phyloP scores from a whole-genome alignment of 2,113 vertebrate species.

The Oxygymnocypris stewartii region DNA sequence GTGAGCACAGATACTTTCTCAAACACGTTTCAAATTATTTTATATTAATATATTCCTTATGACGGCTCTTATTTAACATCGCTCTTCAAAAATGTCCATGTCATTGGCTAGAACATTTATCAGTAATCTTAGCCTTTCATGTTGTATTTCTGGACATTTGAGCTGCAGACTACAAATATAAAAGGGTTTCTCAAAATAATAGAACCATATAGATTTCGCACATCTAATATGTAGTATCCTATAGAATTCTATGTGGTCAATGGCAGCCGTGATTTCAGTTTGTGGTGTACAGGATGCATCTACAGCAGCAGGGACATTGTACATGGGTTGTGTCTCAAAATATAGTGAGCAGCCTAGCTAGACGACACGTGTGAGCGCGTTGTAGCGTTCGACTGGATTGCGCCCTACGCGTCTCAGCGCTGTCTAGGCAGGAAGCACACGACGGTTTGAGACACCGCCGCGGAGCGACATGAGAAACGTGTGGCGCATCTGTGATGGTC shows the following conservation, averaged over 20 bases:
- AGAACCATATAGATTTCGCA: not conserved
- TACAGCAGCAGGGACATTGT: not conserved
- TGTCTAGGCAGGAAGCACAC: not conserved
- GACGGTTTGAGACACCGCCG: not conserved
- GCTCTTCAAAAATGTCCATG: not conserved
- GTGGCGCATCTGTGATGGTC: constrained; percentile 38
- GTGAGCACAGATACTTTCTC: too few species aligned
- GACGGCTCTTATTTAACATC: not conserved
- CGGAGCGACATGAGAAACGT: constrained; percentile 6
- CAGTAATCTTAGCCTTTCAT: constrained; percentile 27
- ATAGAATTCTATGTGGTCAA: not conserved
- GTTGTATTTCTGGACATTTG: constrained; percentile 28
- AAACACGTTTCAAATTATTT: too few species aligned
- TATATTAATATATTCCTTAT: not conserved
- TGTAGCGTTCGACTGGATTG: not conserved
- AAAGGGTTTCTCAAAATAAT: constrained; percentile 24
- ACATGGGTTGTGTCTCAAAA: not conserved
- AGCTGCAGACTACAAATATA: constrained; percentile 26
- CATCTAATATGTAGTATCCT: not conserved
- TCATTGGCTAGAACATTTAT: constrained; percentile 37
- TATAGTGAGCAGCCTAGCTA: not conserved
- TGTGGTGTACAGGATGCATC: not conserved
- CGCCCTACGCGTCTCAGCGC: not conserved
- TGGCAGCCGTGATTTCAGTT: not conserved
- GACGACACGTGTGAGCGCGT: not conserved